Base-by-base conservation (phyloP, 2,797 vertebrate genomes). In the Platyrinchus mystaceus region DNA sequence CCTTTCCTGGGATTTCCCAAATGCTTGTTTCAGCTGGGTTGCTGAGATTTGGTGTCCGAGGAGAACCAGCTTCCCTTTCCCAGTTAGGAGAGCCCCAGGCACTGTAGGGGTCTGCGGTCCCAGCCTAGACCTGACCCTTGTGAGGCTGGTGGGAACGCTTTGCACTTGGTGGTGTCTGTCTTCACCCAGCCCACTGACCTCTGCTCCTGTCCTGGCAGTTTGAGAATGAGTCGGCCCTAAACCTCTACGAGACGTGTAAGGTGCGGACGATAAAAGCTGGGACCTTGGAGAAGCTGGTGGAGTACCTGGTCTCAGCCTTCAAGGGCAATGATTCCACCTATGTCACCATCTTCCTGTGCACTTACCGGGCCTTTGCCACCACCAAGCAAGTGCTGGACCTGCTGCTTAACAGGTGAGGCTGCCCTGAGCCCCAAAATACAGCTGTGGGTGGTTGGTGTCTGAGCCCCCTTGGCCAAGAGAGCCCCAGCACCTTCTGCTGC, bases 321-420 rank as follows among this genome's bases (percentile, higher is more conserved):
- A 98, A 98, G 87, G 99, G 98, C 93, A 99, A 99, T 44, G 99
- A 99, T 97, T 99, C 99, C 95, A 99, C 99, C 88, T 99, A 99
- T 1, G 99, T 99, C 98, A 99, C 99, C 97, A 98, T 99, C 97
- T 99, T 99, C 98, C 98, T 99, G 85, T 99, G 99, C 97, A 99
- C 99, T 5, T 99, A 99, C 98, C 98, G 99, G 20, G 98, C 99
- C 74, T 99, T 99, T 0, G 98, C 99, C 93, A 98, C 98, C 94
- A 99, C 99, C 81, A 98, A 98, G 96, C 99, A 99, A 98, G 99
- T 99, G 95, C 98, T 99, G 96, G 99, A 99, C 89, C 98, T 99
- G 77, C 98, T 99, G 95, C 98, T 99, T 76, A 98, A 99, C 98
- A 99, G 99, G 99, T 99, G 94, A 95, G 89, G 56, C n/a, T 89